A percentile compares a stretch with the other conserved stretches of the same genome.
Evolutionary conservation across 2,113 vertebrate species (phyloP).

Genomic region (Azemiops feae): DNA sequence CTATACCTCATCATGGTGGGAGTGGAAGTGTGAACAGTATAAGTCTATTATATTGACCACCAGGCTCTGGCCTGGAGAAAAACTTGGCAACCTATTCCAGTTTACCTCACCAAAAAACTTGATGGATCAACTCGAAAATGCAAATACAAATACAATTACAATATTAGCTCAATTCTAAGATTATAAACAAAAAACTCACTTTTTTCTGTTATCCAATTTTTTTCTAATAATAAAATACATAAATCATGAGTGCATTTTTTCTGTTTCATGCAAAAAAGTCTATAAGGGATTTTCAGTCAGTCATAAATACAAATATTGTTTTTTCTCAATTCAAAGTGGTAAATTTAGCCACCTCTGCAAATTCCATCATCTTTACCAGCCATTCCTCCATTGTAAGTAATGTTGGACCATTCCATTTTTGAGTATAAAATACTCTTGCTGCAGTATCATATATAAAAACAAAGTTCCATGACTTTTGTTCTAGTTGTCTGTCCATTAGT

Average conservation of each 20-base stretch:
- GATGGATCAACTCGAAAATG: neutral
- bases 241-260: neutral
- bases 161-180: neutral
- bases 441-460: neutral
- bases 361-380: neutral
- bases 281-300: neutral
- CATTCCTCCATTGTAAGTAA: neutral
- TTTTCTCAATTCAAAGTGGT: neutral
- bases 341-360: neutral
- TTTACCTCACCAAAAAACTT: neutral
- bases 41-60: neutral
- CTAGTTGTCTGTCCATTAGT: too few species aligned
- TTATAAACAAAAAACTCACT: neutral
- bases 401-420: neutral
- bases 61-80: neutral
- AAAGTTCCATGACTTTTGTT: too few species aligned
- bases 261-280: neutral
- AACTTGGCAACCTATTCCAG: neutral
- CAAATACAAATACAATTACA: neutral
- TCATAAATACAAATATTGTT: neutral
- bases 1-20: neutral
- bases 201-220: neutral
- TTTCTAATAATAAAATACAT: neutral
- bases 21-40: neutral
- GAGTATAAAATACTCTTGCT: neutral